Base-by-base conservation (phyloP, 1,140 invertebrate species). In the Drosophila navojoa region DNA sequence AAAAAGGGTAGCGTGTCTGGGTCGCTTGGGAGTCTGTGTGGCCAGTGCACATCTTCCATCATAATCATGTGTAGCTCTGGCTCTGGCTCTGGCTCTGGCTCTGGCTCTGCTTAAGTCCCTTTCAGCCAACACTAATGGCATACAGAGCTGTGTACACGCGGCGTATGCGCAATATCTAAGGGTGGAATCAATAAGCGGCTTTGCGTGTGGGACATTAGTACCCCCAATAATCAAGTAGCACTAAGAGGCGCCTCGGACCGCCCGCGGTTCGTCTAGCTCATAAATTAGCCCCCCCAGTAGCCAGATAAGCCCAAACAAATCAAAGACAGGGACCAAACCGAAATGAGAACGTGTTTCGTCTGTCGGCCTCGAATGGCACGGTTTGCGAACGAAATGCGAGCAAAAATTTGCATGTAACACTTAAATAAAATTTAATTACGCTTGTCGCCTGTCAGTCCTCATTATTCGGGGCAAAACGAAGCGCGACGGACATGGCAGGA, bases 341-440 rank as follows among this genome's bases (percentile, higher is more conserved):
- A 19, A 19, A 19, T 19, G 19, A 19, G 19, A 19, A 19, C 19
- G 19, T 19, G 19, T 19, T 19, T 19, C 2, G 44, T 42, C 64
- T 19, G 55, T 52, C 45, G 27, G 49, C 70, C 25, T 47, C 53
- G 22, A 57, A 13, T 42, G 59, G 66, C 67, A 79, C 62, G 50
- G 27, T 81, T 61, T 64, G 63, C 27, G 27, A 59, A 9, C 25
- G 7, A 27, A 44, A 58, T 47, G 55, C 55, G 58, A 62, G 35
- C 35, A 32, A 52, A 75, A 79, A 90, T 90, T 90, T 90, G 86
- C 86, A 90, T 90, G 86, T 86, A 90, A 76, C 76, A 90, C 69
- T 90, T 79, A 90, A 90, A 90, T 90, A 90, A 90, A 90, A 90
- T 90, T 90, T 90, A 90, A 90, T 90, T 90, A 90, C 79, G 86